Evolutionary conservation across 2,888 invertebrate genomes (phyloP), one percentile per base, ranked within the genome.

Genomic region (Caenorhabditis drosophilae): DNA sequence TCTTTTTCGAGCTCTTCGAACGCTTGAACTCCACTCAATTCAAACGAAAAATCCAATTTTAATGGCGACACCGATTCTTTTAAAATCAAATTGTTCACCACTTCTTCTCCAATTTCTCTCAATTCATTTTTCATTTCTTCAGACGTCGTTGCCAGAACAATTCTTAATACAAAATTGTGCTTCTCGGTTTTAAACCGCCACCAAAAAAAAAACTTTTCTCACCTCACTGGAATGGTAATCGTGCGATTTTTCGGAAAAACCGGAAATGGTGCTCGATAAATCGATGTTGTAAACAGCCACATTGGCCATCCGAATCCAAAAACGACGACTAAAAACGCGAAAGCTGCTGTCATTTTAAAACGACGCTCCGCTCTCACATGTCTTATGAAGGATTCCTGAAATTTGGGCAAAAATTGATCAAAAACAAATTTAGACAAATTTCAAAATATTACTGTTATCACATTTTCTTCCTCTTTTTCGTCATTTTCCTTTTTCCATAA

Each of bases 241-340:
- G 50, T 35, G 23, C 56, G 47, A 47, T 67, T 60, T 22, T 59
- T 15, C 9, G 49, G 11, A 27, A 63, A 60, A 0, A 50, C 58
- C 23, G 57, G 50, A 27, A 72, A 72, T 2, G 44, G 42, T 4
- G 59, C 67, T 31, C 70, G 52, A 35, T 67, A 58, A 1, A 60
- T 45, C 1, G 63, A 57, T 6, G 80, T 80, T 15, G 80, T 80
- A 35, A 55, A 40, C 34, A 59, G 67, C 80, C 79, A 80, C 41
- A 79, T 51, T 4, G 77, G 77, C 1, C 69, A 31, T 4, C 77
- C 77, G 34, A 79, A 40, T 20, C 63, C 22, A 40, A 78, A 46
- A 2, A 80, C 52, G 34, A 73, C 57, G 22, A 73, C 41, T 18
- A 76, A 47, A 47, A 74, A 77, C 22, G 61, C 50, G 11, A 69